Evolutionary conservation across 2,797 vertebrate species (phyloP).

Genomic region (Pangasius larnaudii): DNA sequence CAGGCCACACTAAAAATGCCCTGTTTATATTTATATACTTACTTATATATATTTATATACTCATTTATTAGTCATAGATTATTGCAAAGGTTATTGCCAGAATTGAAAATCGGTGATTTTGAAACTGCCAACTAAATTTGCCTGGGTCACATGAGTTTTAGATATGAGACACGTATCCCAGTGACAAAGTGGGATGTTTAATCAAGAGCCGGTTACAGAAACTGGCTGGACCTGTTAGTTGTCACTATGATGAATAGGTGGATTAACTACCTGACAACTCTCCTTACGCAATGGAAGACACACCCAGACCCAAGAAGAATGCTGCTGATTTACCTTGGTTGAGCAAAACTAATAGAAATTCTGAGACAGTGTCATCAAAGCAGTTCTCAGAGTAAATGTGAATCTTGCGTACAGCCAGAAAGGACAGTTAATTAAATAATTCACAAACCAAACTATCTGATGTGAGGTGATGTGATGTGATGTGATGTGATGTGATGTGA

Average conservation of each 20-base stretch:
- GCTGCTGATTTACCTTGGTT: neutral
- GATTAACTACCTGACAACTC: constrained; percentile 36
- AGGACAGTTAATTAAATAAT: neutral
- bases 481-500: neutral
- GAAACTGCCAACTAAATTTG: neutral
- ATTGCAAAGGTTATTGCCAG: neutral
- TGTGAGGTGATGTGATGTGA: neutral
- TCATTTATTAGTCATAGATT: neutral
- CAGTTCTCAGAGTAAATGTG: neutral
- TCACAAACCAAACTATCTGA: neutral
- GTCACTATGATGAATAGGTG: constrained; percentile 40
- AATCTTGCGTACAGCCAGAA: neutral
- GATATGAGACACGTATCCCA: constrained; percentile 25
- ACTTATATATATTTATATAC: no score
- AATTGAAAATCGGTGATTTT: neutral
- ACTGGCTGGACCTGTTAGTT: constrained; percentile 55
- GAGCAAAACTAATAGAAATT: neutral
- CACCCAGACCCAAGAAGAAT: constrained; percentile 41
- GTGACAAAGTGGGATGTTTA: constrained; percentile 35
- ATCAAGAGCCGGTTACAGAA: constrained; percentile 38
- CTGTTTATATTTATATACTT: neutral
- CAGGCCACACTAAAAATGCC: neutral
- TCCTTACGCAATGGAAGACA: constrained; percentile 47
- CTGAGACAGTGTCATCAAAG: neutral
- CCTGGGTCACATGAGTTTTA: neutral